phyloP scores from a whole-genome alignment of 64 coral and sea anemone genomes.

The Acropora yongei region DNA sequence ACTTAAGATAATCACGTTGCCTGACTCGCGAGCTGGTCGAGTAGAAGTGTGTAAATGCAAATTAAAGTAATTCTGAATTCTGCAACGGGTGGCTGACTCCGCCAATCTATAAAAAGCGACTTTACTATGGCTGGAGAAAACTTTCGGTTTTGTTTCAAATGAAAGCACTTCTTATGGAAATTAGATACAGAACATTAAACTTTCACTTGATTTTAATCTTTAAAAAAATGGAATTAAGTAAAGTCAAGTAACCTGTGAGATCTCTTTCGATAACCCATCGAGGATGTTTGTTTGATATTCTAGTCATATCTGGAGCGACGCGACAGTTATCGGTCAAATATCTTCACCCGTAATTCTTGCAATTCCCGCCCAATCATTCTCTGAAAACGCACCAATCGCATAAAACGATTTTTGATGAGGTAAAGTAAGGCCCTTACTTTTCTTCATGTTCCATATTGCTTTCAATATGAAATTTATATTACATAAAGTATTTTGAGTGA shows the following conservation, averaged over 20 bases:
- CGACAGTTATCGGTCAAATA: neutral
- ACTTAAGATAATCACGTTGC: neutral
- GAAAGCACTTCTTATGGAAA: neutral
- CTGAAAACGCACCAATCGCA: neutral
- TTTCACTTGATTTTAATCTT: neutral
- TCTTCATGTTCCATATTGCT: neutral
- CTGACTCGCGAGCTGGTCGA: neutral
- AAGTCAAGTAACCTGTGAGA: neutral
- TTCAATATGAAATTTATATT: neutral
- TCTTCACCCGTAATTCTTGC: neutral
- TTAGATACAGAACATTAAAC: neutral
- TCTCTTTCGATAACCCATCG: neutral
- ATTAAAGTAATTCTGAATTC: conserved; percentile 16
- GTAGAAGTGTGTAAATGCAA: conserved; percentile 24
- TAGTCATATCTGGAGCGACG: neutral
- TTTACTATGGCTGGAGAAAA: neutral
- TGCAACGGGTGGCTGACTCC: neutral
- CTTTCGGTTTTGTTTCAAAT: neutral
- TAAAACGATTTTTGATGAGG: neutral
- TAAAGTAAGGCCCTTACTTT: neutral
- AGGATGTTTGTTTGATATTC: neutral
- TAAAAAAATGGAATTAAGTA: neutral
- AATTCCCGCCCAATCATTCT: neutral
- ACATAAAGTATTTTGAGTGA: neutral
- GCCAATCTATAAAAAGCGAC: neutral